Conservation (phyloP, 1,140 invertebrate species). For the Listronotus bonariensis region DNA sequence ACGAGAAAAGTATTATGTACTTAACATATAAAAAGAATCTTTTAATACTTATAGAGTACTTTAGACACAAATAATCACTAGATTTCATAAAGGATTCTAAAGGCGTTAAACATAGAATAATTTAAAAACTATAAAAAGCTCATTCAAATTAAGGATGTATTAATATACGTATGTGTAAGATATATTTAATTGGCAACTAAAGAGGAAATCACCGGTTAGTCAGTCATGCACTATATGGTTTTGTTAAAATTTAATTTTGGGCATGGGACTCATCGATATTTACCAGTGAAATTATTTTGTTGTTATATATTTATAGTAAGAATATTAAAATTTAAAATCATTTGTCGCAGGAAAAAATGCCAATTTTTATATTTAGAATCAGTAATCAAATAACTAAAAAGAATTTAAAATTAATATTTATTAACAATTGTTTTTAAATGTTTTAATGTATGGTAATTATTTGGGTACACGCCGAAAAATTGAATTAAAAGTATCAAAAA, state of each 20-base stretch:
- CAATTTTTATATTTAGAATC: too few species aligned
- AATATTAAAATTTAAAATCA: too few species aligned
- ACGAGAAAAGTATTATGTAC: conserved; percentile 2
- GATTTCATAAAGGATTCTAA: background rate
- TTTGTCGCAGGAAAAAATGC: too few species aligned
- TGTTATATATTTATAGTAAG: too few species aligned
- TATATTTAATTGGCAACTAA: conserved; percentile 1
- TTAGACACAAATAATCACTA: background rate
- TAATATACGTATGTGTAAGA: conserved; percentile 2
- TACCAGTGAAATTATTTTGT: too few species aligned
- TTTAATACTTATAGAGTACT: too few species aligned
- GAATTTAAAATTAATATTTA: too few species aligned
- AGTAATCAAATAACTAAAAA: too few species aligned
- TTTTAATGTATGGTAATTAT: too few species aligned
- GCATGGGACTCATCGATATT: background rate
- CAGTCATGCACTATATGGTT: background rate
- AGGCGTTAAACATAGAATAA: conserved; percentile 3
- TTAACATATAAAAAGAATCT: background rate
- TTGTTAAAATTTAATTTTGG: background rate
- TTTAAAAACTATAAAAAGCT: background rate
- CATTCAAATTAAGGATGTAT: background rate
- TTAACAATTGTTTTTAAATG: too few species aligned
- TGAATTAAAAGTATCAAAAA: too few species aligned
- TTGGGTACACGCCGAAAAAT: too few species aligned
- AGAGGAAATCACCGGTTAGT: background rate